phyloP scores from a whole-genome alignment of 2,113 vertebrate genomes.

The Plecturocebus donacophilus region DNA sequence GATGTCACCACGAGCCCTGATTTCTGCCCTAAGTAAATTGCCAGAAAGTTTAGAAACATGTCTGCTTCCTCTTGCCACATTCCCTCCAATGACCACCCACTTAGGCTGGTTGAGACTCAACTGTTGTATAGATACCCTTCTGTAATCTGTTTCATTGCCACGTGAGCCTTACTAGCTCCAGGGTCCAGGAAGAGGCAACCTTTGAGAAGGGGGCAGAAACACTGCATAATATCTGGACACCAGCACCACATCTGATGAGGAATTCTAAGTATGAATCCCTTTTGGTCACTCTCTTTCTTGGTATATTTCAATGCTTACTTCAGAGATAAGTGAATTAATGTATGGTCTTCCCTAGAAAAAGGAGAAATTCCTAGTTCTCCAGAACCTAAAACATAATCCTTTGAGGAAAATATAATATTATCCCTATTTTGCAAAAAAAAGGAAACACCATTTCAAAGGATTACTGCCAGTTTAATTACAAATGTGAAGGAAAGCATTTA shows the following conservation, averaged over 20 bases:
- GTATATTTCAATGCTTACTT: background rate
- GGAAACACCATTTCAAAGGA: background rate
- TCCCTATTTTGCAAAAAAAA: background rate
- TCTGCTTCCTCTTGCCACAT: background rate
- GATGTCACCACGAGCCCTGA: background rate
- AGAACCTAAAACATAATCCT: background rate
- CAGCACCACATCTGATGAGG: background rate
- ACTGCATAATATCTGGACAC: background rate
- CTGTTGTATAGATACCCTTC: background rate
- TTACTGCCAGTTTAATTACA: background rate
- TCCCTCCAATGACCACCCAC: background rate
- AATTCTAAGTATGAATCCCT: background rate
- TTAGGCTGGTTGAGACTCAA: background rate
- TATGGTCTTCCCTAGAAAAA: background rate
- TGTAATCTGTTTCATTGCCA: background rate
- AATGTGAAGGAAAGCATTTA: background rate
- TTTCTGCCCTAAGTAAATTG: background rate
- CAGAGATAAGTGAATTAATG: background rate
- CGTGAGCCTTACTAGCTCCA: background rate
- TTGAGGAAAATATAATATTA: background rate
- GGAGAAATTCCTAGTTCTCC: background rate
- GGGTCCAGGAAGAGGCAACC: background rate
- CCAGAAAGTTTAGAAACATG: background rate
- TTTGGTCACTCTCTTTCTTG: background rate
- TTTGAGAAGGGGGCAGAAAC: background rate